These are phyloP conservation scores for Conus canariensis DNA, from an alignment of 2,888 invertebrate genomes.

Conservation along the genomic window DNA sequence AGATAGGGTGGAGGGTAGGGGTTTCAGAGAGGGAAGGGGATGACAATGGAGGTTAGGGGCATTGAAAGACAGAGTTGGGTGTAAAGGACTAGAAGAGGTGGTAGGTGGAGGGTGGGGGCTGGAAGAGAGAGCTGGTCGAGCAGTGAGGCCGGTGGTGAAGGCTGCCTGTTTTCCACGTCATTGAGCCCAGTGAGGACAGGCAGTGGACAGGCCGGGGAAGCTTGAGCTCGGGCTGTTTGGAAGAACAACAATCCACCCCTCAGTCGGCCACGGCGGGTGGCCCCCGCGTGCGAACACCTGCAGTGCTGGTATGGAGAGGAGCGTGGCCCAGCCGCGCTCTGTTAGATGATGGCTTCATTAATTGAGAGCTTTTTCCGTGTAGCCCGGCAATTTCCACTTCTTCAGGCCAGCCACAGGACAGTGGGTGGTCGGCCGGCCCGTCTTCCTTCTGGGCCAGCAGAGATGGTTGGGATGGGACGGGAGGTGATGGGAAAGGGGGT, in stretches of 20 bases:
- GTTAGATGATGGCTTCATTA: slow-evolving; percentile 15
- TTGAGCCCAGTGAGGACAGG: not conserved
- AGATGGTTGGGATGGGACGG: no score
- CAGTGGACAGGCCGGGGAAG: not conserved
- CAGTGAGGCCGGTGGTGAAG: no score
- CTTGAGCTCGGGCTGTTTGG: not conserved
- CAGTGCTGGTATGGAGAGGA: not conserved
- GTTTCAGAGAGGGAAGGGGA: no score
- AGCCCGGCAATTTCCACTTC: not conserved
- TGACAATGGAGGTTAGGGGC: no score
- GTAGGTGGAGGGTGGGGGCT: no score
- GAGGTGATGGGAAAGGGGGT: no score
- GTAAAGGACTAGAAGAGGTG: no score
- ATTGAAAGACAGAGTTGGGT: no score
- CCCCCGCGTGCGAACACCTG: not conserved
- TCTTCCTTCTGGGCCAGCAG: no score
- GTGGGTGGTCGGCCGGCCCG: not conserved
- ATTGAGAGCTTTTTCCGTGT: not conserved
- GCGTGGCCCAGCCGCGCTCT: not conserved
- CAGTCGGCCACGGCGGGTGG: not conserved
- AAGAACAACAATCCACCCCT: not conserved
- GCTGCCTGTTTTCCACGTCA: not conserved
- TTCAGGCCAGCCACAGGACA: not conserved
- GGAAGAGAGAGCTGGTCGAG: no score
- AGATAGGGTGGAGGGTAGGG: no score